These are phyloP conservation scores for Linyphia triangularis DNA, from an alignment of 2,888 invertebrate species.

Conservation along the genomic window DNA sequence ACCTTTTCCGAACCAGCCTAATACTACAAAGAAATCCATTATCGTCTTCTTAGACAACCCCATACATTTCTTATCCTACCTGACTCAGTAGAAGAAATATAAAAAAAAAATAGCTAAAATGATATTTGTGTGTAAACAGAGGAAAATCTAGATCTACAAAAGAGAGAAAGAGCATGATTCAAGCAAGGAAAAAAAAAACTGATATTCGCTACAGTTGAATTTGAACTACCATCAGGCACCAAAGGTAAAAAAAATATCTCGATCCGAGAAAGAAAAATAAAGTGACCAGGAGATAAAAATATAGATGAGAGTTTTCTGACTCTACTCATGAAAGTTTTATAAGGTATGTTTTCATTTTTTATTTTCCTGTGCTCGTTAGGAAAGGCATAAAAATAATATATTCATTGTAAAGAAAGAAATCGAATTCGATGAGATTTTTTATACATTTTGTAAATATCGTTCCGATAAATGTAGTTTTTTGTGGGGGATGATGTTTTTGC, in stretches of 20 bases:
- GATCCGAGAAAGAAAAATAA: background rate
- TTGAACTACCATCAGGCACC: conserved; percentile 3
- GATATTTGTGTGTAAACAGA: conserved; percentile 32
- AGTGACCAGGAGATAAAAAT: background rate
- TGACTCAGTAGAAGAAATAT: background rate
- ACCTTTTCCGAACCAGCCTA: background rate
- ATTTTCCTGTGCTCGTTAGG: conserved; percentile 4
- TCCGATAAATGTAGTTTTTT: background rate
- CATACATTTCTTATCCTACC: background rate
- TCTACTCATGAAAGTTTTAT: conserved; percentile 39
- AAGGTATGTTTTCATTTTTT: background rate
- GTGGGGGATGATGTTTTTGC: background rate
- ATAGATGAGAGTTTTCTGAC: conserved; percentile 14
- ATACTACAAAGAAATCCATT: conserved; percentile 23
- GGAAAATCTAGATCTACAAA: background rate
- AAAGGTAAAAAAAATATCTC: background rate
- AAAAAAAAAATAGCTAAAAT: conserved; percentile 23
- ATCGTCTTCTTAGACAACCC: background rate
- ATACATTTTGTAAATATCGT: background rate
- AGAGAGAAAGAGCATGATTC: background rate
- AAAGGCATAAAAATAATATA: background rate
- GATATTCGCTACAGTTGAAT: conserved; percentile 26
- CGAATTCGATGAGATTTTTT: background rate
- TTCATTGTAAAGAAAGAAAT: background rate
- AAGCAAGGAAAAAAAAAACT: background rate